Percentiles rank a stretch among this genome's conserved stretches.
Conservation (phyloP, 2,888 invertebrate genomes). For the Cheilosia urbana region DNA sequence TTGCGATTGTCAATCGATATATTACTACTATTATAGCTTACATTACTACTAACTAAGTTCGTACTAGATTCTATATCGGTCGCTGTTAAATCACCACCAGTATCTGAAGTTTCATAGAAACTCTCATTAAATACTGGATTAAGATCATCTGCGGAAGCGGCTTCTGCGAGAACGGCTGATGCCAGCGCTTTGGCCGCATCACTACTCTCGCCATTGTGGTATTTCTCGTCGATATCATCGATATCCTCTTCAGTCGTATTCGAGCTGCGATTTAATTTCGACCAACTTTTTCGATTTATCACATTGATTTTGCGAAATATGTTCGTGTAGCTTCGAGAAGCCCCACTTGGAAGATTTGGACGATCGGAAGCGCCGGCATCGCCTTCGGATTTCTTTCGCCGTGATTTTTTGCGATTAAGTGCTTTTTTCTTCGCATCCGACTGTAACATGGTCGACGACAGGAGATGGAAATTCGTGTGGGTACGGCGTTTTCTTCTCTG, state of each 20-base stretch:
- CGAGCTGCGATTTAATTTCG: slow-evolving; percentile 77
- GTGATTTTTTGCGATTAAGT: slow-evolving; percentile 66
- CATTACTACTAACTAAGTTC: slow-evolving; percentile 82
- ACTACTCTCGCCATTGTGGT: slow-evolving; percentile 79
- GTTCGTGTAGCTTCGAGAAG: slow-evolving; percentile 80
- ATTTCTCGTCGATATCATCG: slow-evolving; percentile 80
- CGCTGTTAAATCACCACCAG: slow-evolving; percentile 82
- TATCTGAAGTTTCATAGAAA: slow-evolving; percentile 83
- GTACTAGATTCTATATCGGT: slow-evolving; percentile 82
- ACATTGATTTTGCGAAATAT: slow-evolving; percentile 79
- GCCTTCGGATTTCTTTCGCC: slow-evolving; percentile 58
- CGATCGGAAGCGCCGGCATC: slow-evolving; percentile 23
- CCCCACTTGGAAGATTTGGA: slow-evolving; percentile 77
- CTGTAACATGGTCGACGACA: slow-evolving; percentile 42
- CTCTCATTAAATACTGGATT: slow-evolving; percentile 78
- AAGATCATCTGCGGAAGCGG: slow-evolving; percentile 58
- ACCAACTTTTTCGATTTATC: slow-evolving; percentile 76
- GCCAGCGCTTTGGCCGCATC: slow-evolving; percentile 76
- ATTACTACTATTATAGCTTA: slow-evolving; percentile 84
- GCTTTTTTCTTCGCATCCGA: slow-evolving; percentile 59
- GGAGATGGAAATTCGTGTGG: slow-evolving; percentile 56
- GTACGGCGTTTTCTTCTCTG: slow-evolving; percentile 52
- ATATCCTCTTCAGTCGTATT: slow-evolving; percentile 80
- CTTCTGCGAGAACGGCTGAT: slow-evolving; percentile 66
- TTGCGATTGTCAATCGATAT: slow-evolving; percentile 81